Conservation (phyloP, 1,140 invertebrate species). For the Drosophila simulans region DNA sequence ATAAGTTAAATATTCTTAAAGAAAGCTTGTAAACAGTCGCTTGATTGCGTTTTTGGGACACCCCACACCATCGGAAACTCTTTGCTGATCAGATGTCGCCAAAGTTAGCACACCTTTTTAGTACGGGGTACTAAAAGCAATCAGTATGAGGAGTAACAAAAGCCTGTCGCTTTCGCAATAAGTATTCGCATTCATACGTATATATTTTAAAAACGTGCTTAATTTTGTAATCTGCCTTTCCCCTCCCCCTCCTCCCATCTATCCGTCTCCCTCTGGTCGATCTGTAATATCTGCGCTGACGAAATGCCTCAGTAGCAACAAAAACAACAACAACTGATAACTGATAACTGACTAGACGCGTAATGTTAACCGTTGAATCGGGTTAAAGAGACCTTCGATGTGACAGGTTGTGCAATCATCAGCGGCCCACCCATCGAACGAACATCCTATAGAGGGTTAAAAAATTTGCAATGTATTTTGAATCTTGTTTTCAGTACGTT, state of each 20-base stretch:
- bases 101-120: too few species aligned
- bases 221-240: slow-evolving; percentile 17
- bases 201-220: slow-evolving; percentile 22
- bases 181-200: background rate
- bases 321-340: too few species aligned
- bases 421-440: too few species aligned
- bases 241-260: background rate
- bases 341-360: slow-evolving; percentile 16
- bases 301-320: slow-evolving; percentile 5
- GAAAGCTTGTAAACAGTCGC: too few species aligned
- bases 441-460: too few species aligned
- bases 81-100: too few species aligned
- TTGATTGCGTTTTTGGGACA: too few species aligned
- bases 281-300: slow-evolving; percentile 10
- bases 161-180: slow-evolving; percentile 8
- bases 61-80: too few species aligned
- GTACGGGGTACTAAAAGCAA: background rate
- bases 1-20: background rate
- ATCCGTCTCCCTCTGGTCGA: background rate
- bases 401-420: background rate
- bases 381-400: slow-evolving; percentile 16
- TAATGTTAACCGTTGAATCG: slow-evolving; percentile 11
- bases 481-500: too few species aligned
- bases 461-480: background rate
- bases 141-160: background rate